phyloP scores from a whole-genome alignment of 2,888 invertebrate genomes.

The Zeuzera pyrina region DNA sequence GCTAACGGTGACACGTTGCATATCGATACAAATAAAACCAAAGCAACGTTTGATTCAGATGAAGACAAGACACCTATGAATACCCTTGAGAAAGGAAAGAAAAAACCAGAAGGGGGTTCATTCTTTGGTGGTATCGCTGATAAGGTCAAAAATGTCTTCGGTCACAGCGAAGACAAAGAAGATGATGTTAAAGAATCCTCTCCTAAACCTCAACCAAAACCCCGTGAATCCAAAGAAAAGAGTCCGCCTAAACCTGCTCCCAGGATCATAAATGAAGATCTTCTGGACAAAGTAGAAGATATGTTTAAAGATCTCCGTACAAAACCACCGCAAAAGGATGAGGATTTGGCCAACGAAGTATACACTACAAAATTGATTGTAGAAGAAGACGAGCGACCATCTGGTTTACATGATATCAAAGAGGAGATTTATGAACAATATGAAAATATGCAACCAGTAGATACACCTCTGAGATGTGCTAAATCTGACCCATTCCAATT shows the following conservation, averaged over 20 bases:
- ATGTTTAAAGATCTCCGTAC: conserved; percentile 61
- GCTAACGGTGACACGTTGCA: conserved; percentile 61
- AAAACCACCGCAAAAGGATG: conserved; percentile 44
- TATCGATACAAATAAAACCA: conserved; percentile 66
- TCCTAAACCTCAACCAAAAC: conserved; percentile 46
- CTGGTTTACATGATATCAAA: conserved; percentile 28
- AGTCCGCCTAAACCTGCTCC: conserved; percentile 58
- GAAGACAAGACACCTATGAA: conserved; percentile 71
- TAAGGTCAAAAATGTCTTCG: conserved; percentile 55
- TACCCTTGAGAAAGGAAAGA: conserved; percentile 63
- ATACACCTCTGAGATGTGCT: conserved; percentile 42
- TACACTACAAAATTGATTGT: conserved; percentile 59
- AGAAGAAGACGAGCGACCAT: conserved; percentile 42
- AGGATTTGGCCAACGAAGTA: conserved; percentile 42
- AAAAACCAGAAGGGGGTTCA: conserved; percentile 54
- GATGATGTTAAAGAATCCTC: conserved; percentile 35
- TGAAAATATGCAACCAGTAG: conserved; percentile 60
- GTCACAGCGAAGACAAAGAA: conserved; percentile 55
- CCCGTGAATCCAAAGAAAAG: conserved; percentile 37
- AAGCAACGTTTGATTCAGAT: conserved; percentile 70
- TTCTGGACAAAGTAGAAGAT: conserved; percentile 65
- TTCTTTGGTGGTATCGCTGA: conserved; percentile 58
- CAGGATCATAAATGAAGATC: conserved; percentile 57
- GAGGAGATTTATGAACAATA: conserved; percentile 55
- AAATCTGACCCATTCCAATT: conserved; percentile 52